Percentiles rank a stretch among this genome's conserved stretches.
Evolutionary conservation across 2,888 invertebrate species (phyloP).

Genomic region (Limnephilus marmoratus): DNA sequence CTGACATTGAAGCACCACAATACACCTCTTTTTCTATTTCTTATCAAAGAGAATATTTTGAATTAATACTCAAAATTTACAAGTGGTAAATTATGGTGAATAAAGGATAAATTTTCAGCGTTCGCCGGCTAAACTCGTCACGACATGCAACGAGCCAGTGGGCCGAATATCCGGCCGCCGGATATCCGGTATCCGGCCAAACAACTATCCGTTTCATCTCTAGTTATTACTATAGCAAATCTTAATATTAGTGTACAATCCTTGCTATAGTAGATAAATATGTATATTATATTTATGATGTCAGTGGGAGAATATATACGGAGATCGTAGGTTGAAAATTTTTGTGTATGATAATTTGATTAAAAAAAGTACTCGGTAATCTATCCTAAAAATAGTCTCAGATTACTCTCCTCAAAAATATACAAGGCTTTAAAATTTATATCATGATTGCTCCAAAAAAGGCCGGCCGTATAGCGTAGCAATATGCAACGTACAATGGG

Average conservation of each 20-base stretch:
- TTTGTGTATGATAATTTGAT: background rate
- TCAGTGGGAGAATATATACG: background rate
- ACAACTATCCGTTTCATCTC: too few relatives aligned
- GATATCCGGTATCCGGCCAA: too few relatives aligned
- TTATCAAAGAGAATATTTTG: too few relatives aligned
- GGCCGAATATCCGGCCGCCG: too few relatives aligned
- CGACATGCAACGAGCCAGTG: too few relatives aligned
- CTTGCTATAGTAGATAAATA: background rate
- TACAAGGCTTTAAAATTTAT: background rate
- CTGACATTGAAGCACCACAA: too few relatives aligned
- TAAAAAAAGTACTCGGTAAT: background rate
- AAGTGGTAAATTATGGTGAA: too few relatives aligned
- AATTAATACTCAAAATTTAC: too few relatives aligned
- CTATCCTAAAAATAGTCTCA: conserved; percentile 25
- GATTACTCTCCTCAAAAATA: conserved; percentile 49
- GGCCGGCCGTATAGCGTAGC: background rate
- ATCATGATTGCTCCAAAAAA: background rate
- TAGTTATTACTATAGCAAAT: background rate
- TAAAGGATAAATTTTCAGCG: too few relatives aligned
- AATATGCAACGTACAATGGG: too few relatives aligned
- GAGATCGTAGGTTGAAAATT: background rate
- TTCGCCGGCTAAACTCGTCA: too few relatives aligned
- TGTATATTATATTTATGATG: background rate
- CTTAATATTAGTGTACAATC: background rate
- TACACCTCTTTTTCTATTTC: too few relatives aligned